Conservation (phyloP, 2,113 vertebrate species). For the Podiceps cristatus region DNA sequence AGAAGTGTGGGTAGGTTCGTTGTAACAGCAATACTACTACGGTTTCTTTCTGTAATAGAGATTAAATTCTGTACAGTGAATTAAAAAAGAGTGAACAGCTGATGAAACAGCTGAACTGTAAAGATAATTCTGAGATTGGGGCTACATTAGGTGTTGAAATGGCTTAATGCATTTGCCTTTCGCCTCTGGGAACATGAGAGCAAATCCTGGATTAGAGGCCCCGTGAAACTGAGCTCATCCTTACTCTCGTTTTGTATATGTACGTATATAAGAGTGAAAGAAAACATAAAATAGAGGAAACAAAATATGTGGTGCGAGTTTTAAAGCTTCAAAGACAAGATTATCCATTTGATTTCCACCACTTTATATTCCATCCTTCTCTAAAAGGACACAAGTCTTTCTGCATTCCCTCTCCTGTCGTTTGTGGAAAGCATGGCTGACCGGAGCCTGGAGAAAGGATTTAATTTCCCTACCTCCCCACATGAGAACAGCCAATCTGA, state of each 20-base stretch:
- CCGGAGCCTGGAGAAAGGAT: accelerated
- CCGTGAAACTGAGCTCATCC: conserved; percentile 1
- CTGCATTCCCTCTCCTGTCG: background rate
- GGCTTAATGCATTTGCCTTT: conserved; percentile 34
- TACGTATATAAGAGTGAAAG: accelerated
- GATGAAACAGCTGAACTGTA: conserved; percentile 38
- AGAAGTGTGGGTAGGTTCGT: background rate
- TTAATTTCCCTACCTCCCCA: background rate
- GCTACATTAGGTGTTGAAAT: conserved; percentile 13
- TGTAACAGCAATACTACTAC: background rate
- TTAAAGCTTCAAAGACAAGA: background rate
- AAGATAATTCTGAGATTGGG: conserved; percentile 56
- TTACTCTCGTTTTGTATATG: background rate
- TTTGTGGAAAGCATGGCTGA: background rate
- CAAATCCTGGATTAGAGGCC: conserved; percentile 48
- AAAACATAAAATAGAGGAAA: background rate
- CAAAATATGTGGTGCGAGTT: background rate
- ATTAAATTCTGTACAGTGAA: conserved; percentile 31
- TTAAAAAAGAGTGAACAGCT: conserved; percentile 30
- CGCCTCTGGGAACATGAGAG: conserved; percentile 38
- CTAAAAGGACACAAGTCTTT: background rate
- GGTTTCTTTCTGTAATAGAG: background rate
- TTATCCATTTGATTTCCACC: background rate
- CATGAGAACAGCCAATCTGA: background rate
- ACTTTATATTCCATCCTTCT: background rate